Evolutionary conservation across 2,888 invertebrate species (phyloP), one percentile per base, ranked within the genome.

Genomic region (Phrixothrix hirtus): DNA sequence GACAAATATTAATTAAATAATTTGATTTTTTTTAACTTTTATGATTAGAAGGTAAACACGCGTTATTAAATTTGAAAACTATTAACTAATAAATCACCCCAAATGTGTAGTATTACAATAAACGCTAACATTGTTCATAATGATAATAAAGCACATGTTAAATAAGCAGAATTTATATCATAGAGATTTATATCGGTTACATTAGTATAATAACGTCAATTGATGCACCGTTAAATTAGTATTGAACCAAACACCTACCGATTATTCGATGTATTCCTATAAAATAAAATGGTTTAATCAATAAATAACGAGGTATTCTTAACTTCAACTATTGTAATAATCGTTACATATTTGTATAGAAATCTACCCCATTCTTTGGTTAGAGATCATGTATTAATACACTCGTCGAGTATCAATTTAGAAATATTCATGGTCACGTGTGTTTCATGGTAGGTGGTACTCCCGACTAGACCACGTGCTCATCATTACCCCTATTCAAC

Each of bases 401-500:
- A 30, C 39, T 17, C 39, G 16, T 39, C 7, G 29, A 41, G 48
- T 29, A 25, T 27, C 41, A 48, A 48, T 48, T 39, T 44, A 38
- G 34, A 29, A 34, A 31, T 39, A 51, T 51, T 45, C 38, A 39
- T 35, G 31, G 42, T 35, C 46, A 52, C 52, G 52, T 52, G 52
- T 46, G 43, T 11, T 36, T 16, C 26, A 31, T 46, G 46, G 46
- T 49, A 54, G 50, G 53, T 54, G 57, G 46, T 36, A 41, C 34
- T 46, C 54, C 44, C 31, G 35, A 39, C 35, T 26, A 29, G 30
- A 52, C 48, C 53, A 54, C 54, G 54, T 54, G 57, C 36, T 39
- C 47, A 43, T 57, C 57, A 54, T 57, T 57, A 57, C 42, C 44
- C 31, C 54, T 54, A 57, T 57, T 57, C 57, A 57, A 26, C 27